These are phyloP conservation scores for Calephelis virginiensis DNA, from an alignment of 1,140 invertebrate genomes.

Conservation along the genomic window DNA sequence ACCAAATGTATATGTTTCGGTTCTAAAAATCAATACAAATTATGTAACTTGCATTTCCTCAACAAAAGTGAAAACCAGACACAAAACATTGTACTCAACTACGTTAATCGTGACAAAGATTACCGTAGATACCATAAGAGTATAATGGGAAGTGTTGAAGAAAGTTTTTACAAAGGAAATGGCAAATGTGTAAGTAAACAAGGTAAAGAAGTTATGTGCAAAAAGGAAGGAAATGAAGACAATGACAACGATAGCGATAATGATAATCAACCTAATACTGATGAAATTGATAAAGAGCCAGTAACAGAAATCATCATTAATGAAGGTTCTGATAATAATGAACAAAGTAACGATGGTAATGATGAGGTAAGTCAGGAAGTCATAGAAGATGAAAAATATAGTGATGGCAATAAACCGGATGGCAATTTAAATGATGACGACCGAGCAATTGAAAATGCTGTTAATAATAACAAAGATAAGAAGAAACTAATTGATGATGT, in stretches of 20 bases:
- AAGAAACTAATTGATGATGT: too few relatives aligned
- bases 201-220: too few relatives aligned
- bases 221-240: too few relatives aligned
- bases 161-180: background rate
- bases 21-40: too few relatives aligned
- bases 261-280: background rate
- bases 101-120: background rate
- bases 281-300: background rate
- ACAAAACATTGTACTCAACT: background rate
- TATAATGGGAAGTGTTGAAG: background rate
- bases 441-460: too few relatives aligned
- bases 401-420: background rate
- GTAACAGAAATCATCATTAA: background rate
- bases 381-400: background rate
- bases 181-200: too few relatives aligned
- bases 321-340: background rate
- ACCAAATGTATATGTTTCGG: too few relatives aligned
- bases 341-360: background rate
- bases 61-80: background rate
- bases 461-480: too few relatives aligned
- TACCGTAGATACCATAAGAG: slow-evolving; percentile 6
- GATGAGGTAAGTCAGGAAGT: background rate
- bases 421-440: too few relatives aligned
- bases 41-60: background rate
- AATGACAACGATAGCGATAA: background rate